Conservation (phyloP, 2,888 invertebrate species). For the Neoitamus cyanurus region DNA sequence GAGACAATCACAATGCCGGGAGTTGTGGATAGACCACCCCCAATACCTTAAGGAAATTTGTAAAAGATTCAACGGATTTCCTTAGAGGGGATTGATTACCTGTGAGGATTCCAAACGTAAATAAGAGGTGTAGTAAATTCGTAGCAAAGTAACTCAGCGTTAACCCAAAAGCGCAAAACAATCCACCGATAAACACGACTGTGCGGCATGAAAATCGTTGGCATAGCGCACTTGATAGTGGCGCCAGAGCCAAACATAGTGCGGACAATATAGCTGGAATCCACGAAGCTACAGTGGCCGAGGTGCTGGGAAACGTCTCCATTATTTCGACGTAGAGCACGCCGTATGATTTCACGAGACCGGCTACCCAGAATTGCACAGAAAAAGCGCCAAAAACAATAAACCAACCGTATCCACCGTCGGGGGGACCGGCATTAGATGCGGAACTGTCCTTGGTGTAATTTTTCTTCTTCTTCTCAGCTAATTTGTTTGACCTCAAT, state of each 20-base stretch:
- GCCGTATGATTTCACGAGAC: slow-evolving; percentile 83
- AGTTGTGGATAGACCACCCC: slow-evolving; percentile 82
- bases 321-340: slow-evolving; percentile 84
- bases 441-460: slow-evolving; percentile 55
- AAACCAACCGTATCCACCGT: slow-evolving; percentile 83
- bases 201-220: slow-evolving; percentile 76
- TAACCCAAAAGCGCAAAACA: slow-evolving; percentile 78
- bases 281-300: slow-evolving; percentile 82
- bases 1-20: slow-evolving; percentile 85
- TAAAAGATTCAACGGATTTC: background rate
- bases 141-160: slow-evolving; percentile 77
- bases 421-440: slow-evolving; percentile 68
- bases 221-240: slow-evolving; percentile 78
- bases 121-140: slow-evolving; percentile 74
- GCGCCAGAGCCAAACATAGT: slow-evolving; percentile 80
- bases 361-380: slow-evolving; percentile 85
- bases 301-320: slow-evolving; percentile 80
- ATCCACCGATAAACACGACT: slow-evolving; percentile 78
- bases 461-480: slow-evolving; percentile 52
- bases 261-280: slow-evolving; percentile 83
- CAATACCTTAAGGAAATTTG: slow-evolving; percentile 70
- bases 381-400: slow-evolving; percentile 82
- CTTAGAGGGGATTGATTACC: slow-evolving; percentile 65
- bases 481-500: slow-evolving; percentile 65
- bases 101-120: slow-evolving; percentile 79